Evolutionary conservation across 2,797 vertebrate genomes (phyloP).

Genomic region (Mico argentatus): DNA sequence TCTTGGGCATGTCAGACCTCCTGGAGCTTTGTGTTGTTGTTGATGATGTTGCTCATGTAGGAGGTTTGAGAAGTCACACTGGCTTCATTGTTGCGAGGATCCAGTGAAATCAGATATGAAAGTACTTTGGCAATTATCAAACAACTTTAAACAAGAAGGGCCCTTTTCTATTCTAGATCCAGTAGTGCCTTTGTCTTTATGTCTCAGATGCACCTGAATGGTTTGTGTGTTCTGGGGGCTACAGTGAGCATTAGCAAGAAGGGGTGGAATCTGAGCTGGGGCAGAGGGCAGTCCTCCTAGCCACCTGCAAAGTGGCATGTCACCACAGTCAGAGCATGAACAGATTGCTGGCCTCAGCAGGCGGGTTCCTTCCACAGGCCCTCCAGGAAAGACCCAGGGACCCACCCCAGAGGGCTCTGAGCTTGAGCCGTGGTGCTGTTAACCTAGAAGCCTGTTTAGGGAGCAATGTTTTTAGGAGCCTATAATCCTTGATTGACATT

Average conservation of each 20-base stretch:
- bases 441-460: background rate
- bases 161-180: background rate
- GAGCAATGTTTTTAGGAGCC: background rate
- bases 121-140: background rate
- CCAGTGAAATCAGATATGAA: background rate
- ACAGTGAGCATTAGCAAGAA: background rate
- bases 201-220: background rate
- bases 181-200: background rate
- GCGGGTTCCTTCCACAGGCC: background rate
- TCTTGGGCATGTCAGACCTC: background rate
- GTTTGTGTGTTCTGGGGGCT: background rate
- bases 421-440: background rate
- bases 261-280: background rate
- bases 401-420: background rate
- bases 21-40: background rate
- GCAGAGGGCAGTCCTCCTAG: background rate
- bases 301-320: background rate
- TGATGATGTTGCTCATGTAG: background rate
- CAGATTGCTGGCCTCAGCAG: background rate
- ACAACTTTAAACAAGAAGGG: background rate
- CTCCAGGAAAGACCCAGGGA: background rate
- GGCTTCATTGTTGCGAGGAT: background rate
- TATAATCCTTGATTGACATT: background rate
- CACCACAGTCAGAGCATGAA: background rate
- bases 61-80: background rate